Base-by-base conservation (phyloP, 2,797 vertebrate species). In the Percopsis omiscomaycus region DNA sequence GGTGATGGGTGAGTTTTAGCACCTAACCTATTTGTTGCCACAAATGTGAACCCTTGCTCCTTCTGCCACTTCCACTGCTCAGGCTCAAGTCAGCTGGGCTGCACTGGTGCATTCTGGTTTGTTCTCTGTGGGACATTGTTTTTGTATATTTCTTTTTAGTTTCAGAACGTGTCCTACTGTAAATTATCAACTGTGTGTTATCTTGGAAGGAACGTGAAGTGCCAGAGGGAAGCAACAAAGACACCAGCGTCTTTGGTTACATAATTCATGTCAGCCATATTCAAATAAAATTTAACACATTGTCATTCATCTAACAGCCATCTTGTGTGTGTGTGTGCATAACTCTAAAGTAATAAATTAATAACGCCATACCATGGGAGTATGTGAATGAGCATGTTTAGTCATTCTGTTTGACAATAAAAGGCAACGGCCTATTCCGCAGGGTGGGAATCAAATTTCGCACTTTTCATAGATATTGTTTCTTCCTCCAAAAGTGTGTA, bases 331-430 rank as follows among this genome's bases (percentile, higher is more conserved):
- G 53, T 28, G 61, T 74, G 64, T 68, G 67, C 82, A 88, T 91
- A 86, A 88, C 85, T 87, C 83, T 84, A 84, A 86, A 89, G 85
- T 89, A 82, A 92, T 92, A 91, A 91, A 92, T 93, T 90, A 91
- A 87, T 92, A 91, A 92, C 81, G 71, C 64, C 54, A 75, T 86
- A 86, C 84, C 87, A 86, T 83, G 91, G 90, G 90, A 91, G 87
- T 84, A 83, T 90, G 88, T 89, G 89, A 91, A 92, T 88, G 89
- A 91, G 84, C 80, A 51, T 91, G 89, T 91, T 93, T 93, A 93
- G 88, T 91, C 86, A 93, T 92, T 93, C 92, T 90, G 90, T 93
- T 93, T 93, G 91, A 93, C 91, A 92, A 93, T 89, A 91, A 86
- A 92, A 90, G 89, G 87, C 91, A 90, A 86, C 73, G 74, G 84